Base-by-base conservation (phyloP, 2,113 vertebrate species). In the Echinops telfairi region DNA sequence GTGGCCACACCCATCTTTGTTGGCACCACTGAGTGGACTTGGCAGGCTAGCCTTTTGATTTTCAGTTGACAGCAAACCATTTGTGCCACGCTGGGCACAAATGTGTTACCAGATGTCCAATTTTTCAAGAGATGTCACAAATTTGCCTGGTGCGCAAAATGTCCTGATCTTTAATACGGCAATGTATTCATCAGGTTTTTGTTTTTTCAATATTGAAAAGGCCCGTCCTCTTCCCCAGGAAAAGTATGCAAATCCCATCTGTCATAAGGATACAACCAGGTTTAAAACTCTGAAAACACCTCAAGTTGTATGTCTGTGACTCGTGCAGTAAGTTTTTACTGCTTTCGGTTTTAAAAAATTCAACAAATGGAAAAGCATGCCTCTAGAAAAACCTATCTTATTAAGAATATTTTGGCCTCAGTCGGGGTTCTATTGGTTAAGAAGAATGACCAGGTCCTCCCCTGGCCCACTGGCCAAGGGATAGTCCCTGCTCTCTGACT, bases 281-380 rank as follows among this genome's bases (percentile, higher is more conserved):
- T 53, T 93, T 83, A 73, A 83, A 90, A 66, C 9, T 88, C 40
- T 88, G 64, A 70, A 33, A 80, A 71, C 82, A 70, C 16, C 3
- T 66, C 33, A 77, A 0, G 8, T 70, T 83, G 57, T 40, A 77
- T 70, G 62, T 81, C 19, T 75, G 64, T 76, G 73, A 75, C 17
- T 80, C 80, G 62, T 27, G 14, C 80, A 94, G 7, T 33, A 64
- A 33, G 5, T 6, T 66, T 92, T 86, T 83, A 29, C 8, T 87
- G 31, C 57, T 17, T 8, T 47, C 14, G 62, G 68, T 84, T 80
- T 80, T 79, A 9, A 66, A 17, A 73, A 94, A 38, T 14, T 93
- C 80, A 33, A 2, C 9, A 6, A 60, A 23, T 53, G 19, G 40
- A 87, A 94, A 22, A 71, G 5, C 0, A 0, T 80, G 6, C 40